Percentiles rank a stretch among this genome's conserved stretches.
Evolutionary conservation across 2,797 vertebrate genomes (phyloP).

Genomic region (Chiroxiphia lanceolata): DNA sequence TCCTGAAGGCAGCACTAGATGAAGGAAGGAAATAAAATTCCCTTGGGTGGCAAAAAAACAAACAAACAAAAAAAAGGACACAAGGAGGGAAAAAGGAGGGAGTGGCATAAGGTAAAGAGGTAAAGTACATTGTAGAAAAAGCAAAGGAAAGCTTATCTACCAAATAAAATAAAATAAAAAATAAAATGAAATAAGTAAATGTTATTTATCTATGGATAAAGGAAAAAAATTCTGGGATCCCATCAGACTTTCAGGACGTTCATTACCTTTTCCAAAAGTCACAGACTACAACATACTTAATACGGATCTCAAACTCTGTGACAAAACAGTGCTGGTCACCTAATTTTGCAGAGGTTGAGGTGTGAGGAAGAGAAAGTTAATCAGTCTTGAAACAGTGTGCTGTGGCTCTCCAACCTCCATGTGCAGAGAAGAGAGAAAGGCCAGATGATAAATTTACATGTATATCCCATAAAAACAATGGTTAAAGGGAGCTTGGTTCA

Average conservation of each 20-base stretch:
- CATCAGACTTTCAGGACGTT: neutral
- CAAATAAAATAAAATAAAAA: neutral
- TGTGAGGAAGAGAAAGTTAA: neutral
- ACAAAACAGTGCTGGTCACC: neutral
- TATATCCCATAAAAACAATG: rapidly evolving
- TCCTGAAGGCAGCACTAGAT: neutral
- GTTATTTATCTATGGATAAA: neutral
- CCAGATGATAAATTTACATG: neutral
- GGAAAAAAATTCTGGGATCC: neutral
- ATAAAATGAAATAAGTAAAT: neutral
- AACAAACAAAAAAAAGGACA: neutral
- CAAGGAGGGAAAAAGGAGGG: neutral
- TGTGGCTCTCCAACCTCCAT: neutral
- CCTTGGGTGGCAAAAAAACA: too few relatives aligned
- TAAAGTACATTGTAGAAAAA: neutral
- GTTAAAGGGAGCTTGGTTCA: neutral
- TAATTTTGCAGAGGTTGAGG: neutral
- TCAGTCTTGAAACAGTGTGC: neutral
- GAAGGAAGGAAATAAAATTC: neutral
- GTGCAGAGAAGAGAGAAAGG: neutral
- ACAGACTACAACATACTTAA: neutral
- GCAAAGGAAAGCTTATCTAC: neutral
- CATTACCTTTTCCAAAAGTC: neutral
- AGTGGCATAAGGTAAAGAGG: neutral
- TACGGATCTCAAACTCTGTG: neutral